A percentile compares a stretch with the other conserved stretches of the same genome.
phyloP scores from a whole-genome alignment of 1,140 invertebrate genomes.

The Sminthurides bifidus region DNA sequence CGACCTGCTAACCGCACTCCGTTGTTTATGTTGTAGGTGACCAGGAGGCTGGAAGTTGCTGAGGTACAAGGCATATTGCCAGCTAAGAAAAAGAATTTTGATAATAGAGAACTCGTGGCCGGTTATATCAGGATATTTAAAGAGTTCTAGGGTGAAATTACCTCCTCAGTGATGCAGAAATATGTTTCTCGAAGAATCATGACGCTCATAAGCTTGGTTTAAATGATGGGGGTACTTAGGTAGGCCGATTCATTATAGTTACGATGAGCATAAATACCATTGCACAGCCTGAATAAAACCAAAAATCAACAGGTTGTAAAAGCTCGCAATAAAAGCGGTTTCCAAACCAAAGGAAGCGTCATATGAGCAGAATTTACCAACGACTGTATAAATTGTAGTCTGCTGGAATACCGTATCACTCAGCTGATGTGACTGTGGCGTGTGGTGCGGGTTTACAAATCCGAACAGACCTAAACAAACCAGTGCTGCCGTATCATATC shows the following conservation, averaged over 20 bases:
- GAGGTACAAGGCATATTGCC: constrained; percentile 16
- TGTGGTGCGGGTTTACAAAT: no score
- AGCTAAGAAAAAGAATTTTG: no score
- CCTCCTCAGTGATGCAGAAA: constrained; percentile 20
- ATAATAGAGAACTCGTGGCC: no score
- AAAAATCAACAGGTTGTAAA: no score
- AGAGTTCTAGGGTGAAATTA: neutral
- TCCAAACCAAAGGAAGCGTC: no score
- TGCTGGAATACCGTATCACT: constrained; percentile 39
- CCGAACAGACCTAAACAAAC: no score
- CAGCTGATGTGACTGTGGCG: constrained; percentile 33
- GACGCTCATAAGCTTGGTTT: constrained; percentile 5
- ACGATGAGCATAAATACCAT: constrained; percentile 41
- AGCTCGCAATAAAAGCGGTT: no score
- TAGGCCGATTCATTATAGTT: constrained; percentile 36
- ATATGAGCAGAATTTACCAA: constrained; percentile 35
- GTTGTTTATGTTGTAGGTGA: constrained; percentile 41
- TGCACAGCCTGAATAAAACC: no score
- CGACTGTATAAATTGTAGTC: constrained; percentile 40
- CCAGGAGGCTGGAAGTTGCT: constrained; percentile 31
- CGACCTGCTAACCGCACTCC: constrained; percentile 39
- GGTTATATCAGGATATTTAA: no score
- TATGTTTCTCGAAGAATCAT: constrained; percentile 24
- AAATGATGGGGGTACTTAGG: constrained; percentile 28
- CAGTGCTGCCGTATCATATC: no score